Percentiles rank a stretch among this genome's conserved stretches.
Conservation (phyloP, 2,888 invertebrate genomes). For the Byasa hedistus region DNA sequence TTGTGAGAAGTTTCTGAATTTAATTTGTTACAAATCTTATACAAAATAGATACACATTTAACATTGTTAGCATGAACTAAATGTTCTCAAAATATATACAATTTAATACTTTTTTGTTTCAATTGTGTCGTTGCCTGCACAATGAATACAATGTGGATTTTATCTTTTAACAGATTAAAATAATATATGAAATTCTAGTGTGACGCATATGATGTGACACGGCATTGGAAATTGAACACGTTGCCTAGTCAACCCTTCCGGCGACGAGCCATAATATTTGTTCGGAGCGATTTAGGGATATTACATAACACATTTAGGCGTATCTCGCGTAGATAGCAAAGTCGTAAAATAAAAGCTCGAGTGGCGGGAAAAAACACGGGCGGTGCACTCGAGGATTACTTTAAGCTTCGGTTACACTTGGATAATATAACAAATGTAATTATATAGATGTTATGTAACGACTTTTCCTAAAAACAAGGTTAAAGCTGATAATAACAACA, state of each 20-base stretch:
- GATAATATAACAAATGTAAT: no score
- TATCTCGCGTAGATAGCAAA: conserved; percentile 59
- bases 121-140: no score
- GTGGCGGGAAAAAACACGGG: conserved; percentile 44
- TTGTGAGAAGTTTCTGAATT: no score
- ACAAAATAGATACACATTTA: no score
- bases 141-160: conserved; percentile 1
- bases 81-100: no score
- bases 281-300: conserved; percentile 55
- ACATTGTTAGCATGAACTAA: no score
- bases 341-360: conserved; percentile 62
- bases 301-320: conserved; percentile 58
- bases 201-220: conserved; percentile 18
- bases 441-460: no score
- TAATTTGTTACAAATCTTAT: no score
- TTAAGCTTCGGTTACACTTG: conserved; percentile 35
- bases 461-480: no score
- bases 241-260: conserved; percentile 34
- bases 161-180: conserved; percentile 23
- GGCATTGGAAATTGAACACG: conserved; percentile 31
- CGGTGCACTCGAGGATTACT: conserved; percentile 45
- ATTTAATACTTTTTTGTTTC: no score
- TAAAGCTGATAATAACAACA: no score
- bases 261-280: conserved; percentile 43
- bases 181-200: conserved; percentile 5